phyloP scores from a whole-genome alignment of 2,888 invertebrate species.

The Sepioteuthis lessoniana region DNA sequence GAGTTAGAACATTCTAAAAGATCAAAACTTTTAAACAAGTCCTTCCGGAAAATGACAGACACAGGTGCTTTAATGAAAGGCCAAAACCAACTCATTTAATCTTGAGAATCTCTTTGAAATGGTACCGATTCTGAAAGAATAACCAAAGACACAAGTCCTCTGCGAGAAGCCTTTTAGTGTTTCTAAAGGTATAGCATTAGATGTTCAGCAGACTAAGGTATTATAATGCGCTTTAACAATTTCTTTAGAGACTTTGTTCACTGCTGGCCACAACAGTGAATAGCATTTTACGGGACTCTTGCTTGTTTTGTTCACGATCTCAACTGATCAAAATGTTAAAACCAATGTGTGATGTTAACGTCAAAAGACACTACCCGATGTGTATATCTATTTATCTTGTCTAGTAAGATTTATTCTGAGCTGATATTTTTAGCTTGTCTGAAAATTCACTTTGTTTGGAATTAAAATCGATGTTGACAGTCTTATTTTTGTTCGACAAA shows the following conservation, averaged over 20 bases:
- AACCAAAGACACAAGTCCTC: background rate
- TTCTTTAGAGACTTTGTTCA: background rate
- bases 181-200: background rate
- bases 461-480: background rate
- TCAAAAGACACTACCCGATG: background rate
- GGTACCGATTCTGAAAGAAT: background rate
- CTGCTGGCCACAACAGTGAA: background rate
- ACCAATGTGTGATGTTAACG: background rate
- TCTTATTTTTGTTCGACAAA: background rate
- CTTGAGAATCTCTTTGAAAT: conserved; percentile 9
- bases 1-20: conserved; percentile 7
- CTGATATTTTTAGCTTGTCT: background rate
- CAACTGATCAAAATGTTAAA: background rate
- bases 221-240: background rate
- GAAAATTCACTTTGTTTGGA: background rate
- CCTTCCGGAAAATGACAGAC: conserved; percentile 23
- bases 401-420: background rate
- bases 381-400: background rate
- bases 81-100: background rate
- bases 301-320: background rate
- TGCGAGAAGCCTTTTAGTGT: background rate
- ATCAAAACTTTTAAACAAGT: background rate
- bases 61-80: conserved; percentile 8
- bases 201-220: background rate
- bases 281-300: background rate